phyloP scores from a whole-genome alignment of 2,113 vertebrate species.

The Entelurus aequoreus region DNA sequence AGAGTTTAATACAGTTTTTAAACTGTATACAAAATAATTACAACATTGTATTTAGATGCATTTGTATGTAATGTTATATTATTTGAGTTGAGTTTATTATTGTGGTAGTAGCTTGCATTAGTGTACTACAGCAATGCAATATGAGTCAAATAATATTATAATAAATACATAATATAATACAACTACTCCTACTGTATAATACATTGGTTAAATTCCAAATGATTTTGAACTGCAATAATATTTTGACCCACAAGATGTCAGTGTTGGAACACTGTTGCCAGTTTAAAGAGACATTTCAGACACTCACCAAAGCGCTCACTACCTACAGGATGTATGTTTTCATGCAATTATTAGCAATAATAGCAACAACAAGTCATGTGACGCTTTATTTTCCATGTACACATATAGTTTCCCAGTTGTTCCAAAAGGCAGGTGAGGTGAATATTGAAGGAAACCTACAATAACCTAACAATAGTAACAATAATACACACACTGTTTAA shows the following conservation, averaged over 20 bases:
- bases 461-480: no score
- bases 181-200: neutral
- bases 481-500: no score
- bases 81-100: neutral
- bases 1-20: neutral
- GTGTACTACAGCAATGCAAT: no score
- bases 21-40: no score
- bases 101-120: neutral
- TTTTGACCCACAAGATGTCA: conserved; percentile 34
- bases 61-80: neutral
- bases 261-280: conserved; percentile 24
- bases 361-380: no score
- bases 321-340: neutral
- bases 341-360: no score
- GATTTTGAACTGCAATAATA: conserved; percentile 1
- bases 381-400: no score
- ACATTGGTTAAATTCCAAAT: neutral
- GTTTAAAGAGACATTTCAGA: neutral
- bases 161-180: neutral
- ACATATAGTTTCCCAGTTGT: no score
- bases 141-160: neutral
- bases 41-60: neutral
- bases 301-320: neutral
- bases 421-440: no score
- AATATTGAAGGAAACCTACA: no score